Percentiles rank a stretch among this genome's conserved stretches.
Evolutionary conservation across 2,113 vertebrate species (phyloP).

Genomic region (Zosterops pallidus): DNA sequence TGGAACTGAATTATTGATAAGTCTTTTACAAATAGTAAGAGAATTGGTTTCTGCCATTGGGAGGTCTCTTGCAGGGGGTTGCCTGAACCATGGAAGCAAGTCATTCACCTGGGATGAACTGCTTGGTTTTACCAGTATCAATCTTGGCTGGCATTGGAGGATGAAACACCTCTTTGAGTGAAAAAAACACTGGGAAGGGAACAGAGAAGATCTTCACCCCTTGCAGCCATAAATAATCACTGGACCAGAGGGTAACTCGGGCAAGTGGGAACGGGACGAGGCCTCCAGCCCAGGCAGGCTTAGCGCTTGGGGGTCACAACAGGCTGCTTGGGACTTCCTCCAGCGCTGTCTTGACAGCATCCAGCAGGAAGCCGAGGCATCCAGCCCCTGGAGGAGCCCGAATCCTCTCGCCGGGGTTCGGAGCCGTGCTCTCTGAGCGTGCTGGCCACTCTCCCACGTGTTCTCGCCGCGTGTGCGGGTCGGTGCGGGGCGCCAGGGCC

Average conservation of each 20-base stretch:
- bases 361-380: not conserved
- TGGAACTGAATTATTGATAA: not conserved
- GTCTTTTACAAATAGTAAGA: not conserved
- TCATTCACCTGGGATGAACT: not conserved
- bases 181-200: not conserved
- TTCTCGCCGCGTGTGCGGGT: not conserved
- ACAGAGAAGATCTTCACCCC: not conserved
- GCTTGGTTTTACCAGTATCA: not conserved
- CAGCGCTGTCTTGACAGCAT: not conserved
- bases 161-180: not conserved
- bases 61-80: not conserved
- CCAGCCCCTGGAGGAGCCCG: not conserved
- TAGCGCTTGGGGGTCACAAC: not conserved
- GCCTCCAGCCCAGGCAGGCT: not conserved
- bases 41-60: not conserved
- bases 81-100: not conserved
- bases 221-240: not conserved
- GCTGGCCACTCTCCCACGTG: not conserved
- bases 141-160: not conserved
- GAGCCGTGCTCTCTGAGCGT: not conserved
- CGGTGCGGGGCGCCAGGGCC: not conserved
- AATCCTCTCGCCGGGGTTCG: too few relatives aligned
- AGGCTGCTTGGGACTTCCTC: not conserved
- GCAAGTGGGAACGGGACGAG: not conserved
- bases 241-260: accelerated